Evolutionary conservation across 2,888 invertebrate species (phyloP).

Genomic region (Tetragonula carbonaria): DNA sequence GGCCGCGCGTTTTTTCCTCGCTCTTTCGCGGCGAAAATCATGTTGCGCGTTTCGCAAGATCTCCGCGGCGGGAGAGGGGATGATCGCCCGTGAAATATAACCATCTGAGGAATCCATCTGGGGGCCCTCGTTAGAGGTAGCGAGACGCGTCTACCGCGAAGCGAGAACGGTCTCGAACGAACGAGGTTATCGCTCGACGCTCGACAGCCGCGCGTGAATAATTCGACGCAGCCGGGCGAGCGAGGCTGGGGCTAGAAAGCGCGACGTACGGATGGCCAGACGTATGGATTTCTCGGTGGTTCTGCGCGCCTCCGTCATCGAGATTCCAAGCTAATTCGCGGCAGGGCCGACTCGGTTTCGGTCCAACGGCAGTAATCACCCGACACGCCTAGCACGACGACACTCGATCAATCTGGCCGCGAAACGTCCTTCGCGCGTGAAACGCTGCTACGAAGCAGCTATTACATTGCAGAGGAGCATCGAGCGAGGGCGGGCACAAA

Average conservation of each 20-base stretch:
- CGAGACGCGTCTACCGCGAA: conserved; percentile 64
- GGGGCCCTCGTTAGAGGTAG: conserved; percentile 56
- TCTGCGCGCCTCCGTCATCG: conserved; percentile 58
- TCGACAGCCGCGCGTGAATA: conserved; percentile 70
- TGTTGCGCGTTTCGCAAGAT: conserved; percentile 47
- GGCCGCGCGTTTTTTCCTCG: conserved; percentile 24
- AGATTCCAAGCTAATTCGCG: conserved; percentile 77
- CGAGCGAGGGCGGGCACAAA: neutral
- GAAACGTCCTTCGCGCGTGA: conserved; percentile 33
- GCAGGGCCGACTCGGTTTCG: conserved; percentile 67
- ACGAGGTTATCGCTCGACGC: conserved; percentile 69
- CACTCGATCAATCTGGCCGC: conserved; percentile 73
- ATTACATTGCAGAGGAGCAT: conserved; percentile 12
- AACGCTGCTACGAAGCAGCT: conserved; percentile 41
- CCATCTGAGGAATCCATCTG: conserved; percentile 65
- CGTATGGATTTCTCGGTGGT: conserved; percentile 51
- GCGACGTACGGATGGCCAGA: conserved; percentile 19
- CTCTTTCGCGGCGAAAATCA: neutral
- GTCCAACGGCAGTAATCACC: conserved; percentile 71
- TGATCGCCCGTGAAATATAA: conserved; percentile 67
- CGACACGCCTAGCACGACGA: conserved; percentile 71
- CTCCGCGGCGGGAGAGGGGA: neutral
- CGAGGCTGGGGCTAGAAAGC: conserved; percentile 18
- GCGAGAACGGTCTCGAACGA: conserved; percentile 64
- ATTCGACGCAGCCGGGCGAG: conserved; percentile 67